Conservation (phyloP, 2,113 vertebrate genomes). For the Aleadryas rufinucha region DNA sequence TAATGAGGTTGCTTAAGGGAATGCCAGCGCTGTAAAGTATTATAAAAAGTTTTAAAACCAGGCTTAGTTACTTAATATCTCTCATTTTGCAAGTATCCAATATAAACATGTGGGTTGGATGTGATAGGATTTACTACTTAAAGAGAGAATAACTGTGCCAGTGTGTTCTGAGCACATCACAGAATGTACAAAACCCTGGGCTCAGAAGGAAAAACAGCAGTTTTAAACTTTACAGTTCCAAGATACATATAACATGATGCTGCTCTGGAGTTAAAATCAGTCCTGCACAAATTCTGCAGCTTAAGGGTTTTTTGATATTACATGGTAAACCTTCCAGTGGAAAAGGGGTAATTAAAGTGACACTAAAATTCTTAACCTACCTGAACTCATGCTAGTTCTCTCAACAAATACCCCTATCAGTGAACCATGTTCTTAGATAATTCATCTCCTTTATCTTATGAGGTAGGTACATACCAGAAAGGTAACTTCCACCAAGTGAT, state of each 20-base stretch:
- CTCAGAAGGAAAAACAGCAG: not conserved
- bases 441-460: not conserved
- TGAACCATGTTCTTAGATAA: not conserved
- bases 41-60: not conserved
- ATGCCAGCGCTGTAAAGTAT: not conserved
- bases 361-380: not conserved
- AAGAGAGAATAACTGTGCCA: not conserved
- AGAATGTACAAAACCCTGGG: not conserved
- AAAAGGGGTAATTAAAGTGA: not conserved
- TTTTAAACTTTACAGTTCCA: not conserved
- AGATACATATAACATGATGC: not conserved
- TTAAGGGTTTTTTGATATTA: not conserved
- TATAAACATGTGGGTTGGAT: constrained; percentile 5
- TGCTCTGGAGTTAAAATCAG: not conserved
- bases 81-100: constrained; percentile 3
- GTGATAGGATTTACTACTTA: constrained; percentile 26
- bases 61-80: constrained; percentile 22
- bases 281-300: not conserved
- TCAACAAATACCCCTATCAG: not conserved
- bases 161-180: not conserved
- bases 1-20: constrained; percentile 8
- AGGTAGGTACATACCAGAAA: not conserved
- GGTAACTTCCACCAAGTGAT: not conserved
- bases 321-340: not conserved
- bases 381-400: not conserved